These are phyloP conservation scores for Illadopsis cleaveri DNA, from an alignment of 2,113 vertebrate species.

Conservation along the genomic window DNA sequence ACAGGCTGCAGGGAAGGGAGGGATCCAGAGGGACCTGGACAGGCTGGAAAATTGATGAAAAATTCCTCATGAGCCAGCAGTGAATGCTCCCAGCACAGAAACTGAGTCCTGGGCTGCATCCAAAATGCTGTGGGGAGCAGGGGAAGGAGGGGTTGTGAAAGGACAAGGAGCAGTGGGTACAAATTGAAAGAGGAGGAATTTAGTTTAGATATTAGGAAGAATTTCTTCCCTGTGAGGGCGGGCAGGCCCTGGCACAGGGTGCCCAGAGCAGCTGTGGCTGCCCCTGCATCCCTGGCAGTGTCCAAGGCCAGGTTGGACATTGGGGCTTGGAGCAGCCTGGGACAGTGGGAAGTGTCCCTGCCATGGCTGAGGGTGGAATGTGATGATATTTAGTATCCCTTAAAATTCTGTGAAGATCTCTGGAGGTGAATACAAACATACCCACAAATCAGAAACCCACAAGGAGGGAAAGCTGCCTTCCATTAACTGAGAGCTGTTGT, in stretches of 20 bases:
- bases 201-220: too few species aligned
- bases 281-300: not conserved
- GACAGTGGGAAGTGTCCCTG: not conserved
- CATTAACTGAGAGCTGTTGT: not conserved
- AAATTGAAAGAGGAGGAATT: not conserved
- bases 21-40: not conserved
- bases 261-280: not conserved
- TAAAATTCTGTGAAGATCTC: not conserved
- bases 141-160: not conserved
- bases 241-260: not conserved
- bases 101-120: not conserved
- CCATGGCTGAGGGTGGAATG: not conserved
- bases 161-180: not conserved
- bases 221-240: not conserved
- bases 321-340: not conserved
- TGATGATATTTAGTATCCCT: not conserved
- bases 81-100: not conserved
- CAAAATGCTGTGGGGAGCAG: not conserved
- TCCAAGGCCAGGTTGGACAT: not conserved
- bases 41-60: not conserved
- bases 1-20: not conserved
- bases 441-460: not conserved
- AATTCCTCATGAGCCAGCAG: not conserved
- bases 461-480: not conserved
- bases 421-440: accelerated